phyloP scores from a whole-genome alignment of 2,113 vertebrate genomes.

The Festucalex cinctus region DNA sequence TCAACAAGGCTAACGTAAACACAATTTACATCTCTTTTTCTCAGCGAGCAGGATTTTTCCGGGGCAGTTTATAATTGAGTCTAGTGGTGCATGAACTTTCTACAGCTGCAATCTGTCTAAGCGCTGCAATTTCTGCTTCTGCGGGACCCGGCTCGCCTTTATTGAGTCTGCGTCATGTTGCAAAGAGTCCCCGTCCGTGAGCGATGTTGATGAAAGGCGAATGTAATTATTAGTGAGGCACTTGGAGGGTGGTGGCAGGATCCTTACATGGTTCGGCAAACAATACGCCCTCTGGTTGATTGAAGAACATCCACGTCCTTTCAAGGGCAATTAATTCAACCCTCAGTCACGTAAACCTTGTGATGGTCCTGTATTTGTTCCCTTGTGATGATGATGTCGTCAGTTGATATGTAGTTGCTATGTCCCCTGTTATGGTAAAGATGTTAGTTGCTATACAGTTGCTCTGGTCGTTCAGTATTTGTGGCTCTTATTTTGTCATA shows the following conservation, averaged over 20 bases:
- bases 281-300: constrained; percentile 40
- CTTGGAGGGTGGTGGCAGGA: constrained; percentile 49
- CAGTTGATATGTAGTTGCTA: too few species aligned
- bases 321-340: constrained; percentile 64
- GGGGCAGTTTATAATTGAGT: constrained; percentile 70
- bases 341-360: constrained; percentile 51
- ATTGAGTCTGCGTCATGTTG: constrained; percentile 40
- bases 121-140: constrained; percentile 56
- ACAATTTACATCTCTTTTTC: constrained; percentile 59
- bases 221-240: constrained; percentile 68
- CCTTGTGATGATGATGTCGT: too few species aligned
- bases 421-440: too few species aligned
- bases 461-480: too few species aligned
- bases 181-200: constrained; percentile 52
- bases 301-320: constrained; percentile 55
- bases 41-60: constrained; percentile 51
- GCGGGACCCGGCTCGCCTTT: constrained; percentile 49
- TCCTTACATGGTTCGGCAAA: constrained; percentile 65
- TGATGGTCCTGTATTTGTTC: too few species aligned
- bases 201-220: constrained; percentile 65
- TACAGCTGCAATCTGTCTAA: constrained; percentile 64
- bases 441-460: too few species aligned
- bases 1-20: constrained; percentile 54
- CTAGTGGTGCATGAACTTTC: constrained; percentile 66
- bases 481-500: too few species aligned